These are phyloP conservation scores for Pharmacophagus antenor DNA, from an alignment of 2,888 invertebrate genomes.

Conservation along the genomic window DNA sequence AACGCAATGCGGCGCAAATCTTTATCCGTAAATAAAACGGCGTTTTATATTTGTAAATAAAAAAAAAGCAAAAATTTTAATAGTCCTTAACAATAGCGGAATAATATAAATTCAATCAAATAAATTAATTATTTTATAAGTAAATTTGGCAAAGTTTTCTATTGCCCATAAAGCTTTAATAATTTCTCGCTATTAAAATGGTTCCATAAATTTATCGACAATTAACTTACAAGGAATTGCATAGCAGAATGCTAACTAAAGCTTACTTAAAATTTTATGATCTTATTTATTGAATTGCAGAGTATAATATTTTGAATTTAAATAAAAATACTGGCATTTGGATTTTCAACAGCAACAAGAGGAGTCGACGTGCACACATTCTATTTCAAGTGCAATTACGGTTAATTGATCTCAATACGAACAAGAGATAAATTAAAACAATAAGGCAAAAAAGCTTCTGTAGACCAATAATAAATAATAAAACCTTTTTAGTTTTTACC, in stretches of 20 bases:
- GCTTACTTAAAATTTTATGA: neutral
- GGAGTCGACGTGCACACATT: no score
- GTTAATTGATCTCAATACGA: neutral
- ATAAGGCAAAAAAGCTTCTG: no score
- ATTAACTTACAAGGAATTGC: slow-evolving; percentile 1
- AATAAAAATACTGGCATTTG: neutral
- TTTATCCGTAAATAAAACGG: neutral
- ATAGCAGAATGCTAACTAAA: neutral
- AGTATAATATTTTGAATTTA: neutral
- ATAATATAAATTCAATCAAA: neutral
- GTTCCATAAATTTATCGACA: slow-evolving; percentile 14
- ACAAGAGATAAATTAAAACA: no score
- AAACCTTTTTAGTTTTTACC: no score
- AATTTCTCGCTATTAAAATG: slow-evolving; percentile 5
- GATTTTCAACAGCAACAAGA: no score
- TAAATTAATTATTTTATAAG: neutral
- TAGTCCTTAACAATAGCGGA: neutral
- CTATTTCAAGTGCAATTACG: no score
- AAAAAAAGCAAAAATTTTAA: slow-evolving; percentile 7
- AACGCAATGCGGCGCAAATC: neutral
- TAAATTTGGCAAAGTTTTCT: slow-evolving; percentile 15
- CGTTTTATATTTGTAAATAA: neutral
- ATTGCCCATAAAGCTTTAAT: slow-evolving; percentile 16
- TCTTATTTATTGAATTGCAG: neutral
- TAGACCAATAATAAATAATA: no score